Conservation (phyloP, 1,140 invertebrate species). For the Eriosoma lanigerum region DNA sequence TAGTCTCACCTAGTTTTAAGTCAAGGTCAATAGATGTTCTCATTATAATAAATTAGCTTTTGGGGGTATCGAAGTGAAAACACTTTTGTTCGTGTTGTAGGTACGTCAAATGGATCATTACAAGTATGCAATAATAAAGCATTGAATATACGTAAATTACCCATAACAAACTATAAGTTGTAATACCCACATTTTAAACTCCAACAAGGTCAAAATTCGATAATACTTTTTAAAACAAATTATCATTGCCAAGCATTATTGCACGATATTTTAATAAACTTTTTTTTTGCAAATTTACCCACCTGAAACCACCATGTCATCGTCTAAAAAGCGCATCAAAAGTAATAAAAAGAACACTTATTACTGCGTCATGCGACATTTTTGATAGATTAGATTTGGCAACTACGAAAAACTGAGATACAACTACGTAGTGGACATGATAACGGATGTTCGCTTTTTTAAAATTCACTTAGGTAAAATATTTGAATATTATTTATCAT, state of each 20-base stretch:
- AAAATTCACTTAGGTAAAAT: background rate
- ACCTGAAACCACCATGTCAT: slow-evolving; percentile 28
- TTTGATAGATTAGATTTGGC: slow-evolving; percentile 27
- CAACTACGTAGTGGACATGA: background rate
- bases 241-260: slow-evolving; percentile 43
- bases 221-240: slow-evolving; percentile 23
- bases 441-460: background rate
- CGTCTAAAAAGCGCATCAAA: slow-evolving; percentile 17
- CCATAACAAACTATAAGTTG: background rate
- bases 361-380: slow-evolving; percentile 24
- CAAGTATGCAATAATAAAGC: background rate
- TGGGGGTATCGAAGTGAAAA: background rate
- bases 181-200: background rate
- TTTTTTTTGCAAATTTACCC: slow-evolving; percentile 34
- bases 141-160: slow-evolving; percentile 19
- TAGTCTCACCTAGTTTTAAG: slow-evolving; percentile 33
- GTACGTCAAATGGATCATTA: slow-evolving; percentile 18
- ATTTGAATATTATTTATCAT: too few relatives aligned
- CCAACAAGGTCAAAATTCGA: slow-evolving; percentile 27
- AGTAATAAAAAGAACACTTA: slow-evolving; percentile 33
- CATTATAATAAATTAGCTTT: background rate
- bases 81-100: background rate
- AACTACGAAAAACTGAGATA: background rate
- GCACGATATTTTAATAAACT: slow-evolving; percentile 13
- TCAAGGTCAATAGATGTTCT: slow-evolving; percentile 23